phyloP scores from a whole-genome alignment of 2,797 vertebrate species.

The Menidia menidia region DNA sequence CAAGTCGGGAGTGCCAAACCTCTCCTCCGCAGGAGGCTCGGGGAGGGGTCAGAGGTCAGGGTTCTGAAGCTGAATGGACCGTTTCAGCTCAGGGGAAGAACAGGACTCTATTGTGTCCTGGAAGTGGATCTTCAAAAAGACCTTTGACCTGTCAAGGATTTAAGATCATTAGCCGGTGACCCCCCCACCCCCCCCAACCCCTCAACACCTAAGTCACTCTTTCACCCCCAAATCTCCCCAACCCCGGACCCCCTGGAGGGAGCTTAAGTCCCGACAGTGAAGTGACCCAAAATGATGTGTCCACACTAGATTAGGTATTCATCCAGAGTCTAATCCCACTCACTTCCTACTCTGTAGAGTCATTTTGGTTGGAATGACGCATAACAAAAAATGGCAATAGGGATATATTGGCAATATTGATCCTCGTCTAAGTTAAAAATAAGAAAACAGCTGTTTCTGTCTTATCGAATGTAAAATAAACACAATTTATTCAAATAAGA shows the following conservation, averaged over 20 bases:
- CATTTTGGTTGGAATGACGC: not conserved
- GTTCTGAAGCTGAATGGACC: constrained; percentile 58
- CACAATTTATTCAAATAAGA: too few species aligned
- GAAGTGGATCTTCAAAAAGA: constrained; percentile 76
- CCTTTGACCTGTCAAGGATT: constrained; percentile 74
- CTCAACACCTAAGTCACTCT: constrained; percentile 53
- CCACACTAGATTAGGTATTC: constrained; percentile 32
- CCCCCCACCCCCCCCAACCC: constrained; percentile 33
- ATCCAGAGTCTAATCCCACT: constrained; percentile 3
- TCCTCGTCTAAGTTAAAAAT: too few species aligned
- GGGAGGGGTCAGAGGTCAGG: constrained; percentile 37
- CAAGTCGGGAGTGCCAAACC: constrained; percentile 21
- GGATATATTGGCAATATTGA: too few species aligned
- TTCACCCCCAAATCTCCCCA: constrained; percentile 48
- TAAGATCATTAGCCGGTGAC: constrained; percentile 74
- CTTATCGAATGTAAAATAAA: too few species aligned
- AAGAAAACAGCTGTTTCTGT: too few species aligned
- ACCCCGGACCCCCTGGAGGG: constrained; percentile 25
- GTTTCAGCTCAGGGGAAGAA: constrained; percentile 34
- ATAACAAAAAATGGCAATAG: not conserved
- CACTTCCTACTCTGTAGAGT: not conserved
- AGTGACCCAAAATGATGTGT: constrained; percentile 33
- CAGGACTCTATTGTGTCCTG: constrained; percentile 68
- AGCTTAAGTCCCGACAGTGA: constrained; percentile 30
- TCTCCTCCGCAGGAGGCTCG: constrained; percentile 25